Base-by-base conservation (phyloP, 2,113 vertebrate genomes). In the Sceloporus undulatus region DNA sequence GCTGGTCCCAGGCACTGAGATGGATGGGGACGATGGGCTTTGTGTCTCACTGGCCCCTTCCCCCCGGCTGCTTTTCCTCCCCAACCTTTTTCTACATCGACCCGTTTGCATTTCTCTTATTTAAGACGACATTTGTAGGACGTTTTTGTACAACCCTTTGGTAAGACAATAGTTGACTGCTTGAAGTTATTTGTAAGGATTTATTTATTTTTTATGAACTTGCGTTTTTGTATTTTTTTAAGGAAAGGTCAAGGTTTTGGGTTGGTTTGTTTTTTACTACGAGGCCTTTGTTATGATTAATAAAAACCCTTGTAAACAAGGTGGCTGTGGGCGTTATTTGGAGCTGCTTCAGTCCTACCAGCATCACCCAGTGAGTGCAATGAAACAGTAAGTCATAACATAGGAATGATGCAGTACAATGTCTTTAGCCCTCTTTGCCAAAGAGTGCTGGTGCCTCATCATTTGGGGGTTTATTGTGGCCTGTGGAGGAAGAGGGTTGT, bases 171-270 rank as follows among this genome's bases (percentile, higher is more conserved):
- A 80, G 85, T 62, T 40, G 70, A 87, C 87, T n/a, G 87, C 93
- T 87, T 74, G 82, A 74, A 89, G 80, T 84, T 78, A 91, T 96
- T 97, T 97, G 96, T 97, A 97, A 95, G 13, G 16, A 94, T 93
- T 84, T 97, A 97, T 97, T 97, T 97, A 97, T 97, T 97, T 96
- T 97, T 97, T 94, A 48, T 48, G 5, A 71, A 95, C 80, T 71
- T 84, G 71, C 18, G 2, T 80, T 94, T 95, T 92, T 91, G 81
- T 79, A 92, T 82, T 94, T 95, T 95, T 95, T 93, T 14, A 71
- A 71, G 94, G 42, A 1, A 84, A 93, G 88, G 89, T 81, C 84
- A 86, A 82, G 13, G 59, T 25, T 34, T 77, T 56, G 13, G 79
- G 89, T 52, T 23, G 34, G 90, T 96, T 88, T 3, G 90, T 96